Conservation (phyloP, 1,140 invertebrate genomes). For the Trichogramma pretiosum region DNA sequence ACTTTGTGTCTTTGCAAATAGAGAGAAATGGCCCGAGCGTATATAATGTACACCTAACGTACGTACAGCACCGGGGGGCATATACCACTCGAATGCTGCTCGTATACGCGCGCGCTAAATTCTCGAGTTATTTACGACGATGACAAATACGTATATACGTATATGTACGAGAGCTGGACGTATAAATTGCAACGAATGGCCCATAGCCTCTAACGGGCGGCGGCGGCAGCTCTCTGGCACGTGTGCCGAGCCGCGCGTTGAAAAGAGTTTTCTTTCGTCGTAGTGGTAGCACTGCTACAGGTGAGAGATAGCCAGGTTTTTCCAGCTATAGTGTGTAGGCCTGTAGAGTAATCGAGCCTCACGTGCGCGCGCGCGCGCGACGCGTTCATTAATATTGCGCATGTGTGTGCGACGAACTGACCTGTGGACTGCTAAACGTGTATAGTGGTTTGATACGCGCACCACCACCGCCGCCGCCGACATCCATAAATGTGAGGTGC, state of each 20-base stretch:
- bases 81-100: too few relatives aligned
- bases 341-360: too few relatives aligned
- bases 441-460: neutral
- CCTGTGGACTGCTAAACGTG: too few relatives aligned
- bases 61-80: too few relatives aligned
- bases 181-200: conserved; percentile 12
- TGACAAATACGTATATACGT: conserved; percentile 17
- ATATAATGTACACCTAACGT: too few relatives aligned
- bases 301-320: too few relatives aligned
- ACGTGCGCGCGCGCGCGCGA: too few relatives aligned
- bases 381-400: neutral
- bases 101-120: conserved; percentile 8
- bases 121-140: conserved; percentile 9
- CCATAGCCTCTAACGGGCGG: too few relatives aligned
- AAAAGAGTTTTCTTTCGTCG: neutral
- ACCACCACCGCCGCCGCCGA: neutral
- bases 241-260: neutral
- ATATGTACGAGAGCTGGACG: too few relatives aligned
- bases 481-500: neutral
- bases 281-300: too few relatives aligned
- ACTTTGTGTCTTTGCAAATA: conserved; percentile 10
- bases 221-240: neutral
- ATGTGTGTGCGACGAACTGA: neutral
- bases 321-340: too few relatives aligned
- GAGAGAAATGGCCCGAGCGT: conserved; percentile 11